Percentiles rank a stretch among this genome's conserved stretches.
Conservation (phyloP, 2,113 vertebrate genomes). For the Istiophorus platypterus region DNA sequence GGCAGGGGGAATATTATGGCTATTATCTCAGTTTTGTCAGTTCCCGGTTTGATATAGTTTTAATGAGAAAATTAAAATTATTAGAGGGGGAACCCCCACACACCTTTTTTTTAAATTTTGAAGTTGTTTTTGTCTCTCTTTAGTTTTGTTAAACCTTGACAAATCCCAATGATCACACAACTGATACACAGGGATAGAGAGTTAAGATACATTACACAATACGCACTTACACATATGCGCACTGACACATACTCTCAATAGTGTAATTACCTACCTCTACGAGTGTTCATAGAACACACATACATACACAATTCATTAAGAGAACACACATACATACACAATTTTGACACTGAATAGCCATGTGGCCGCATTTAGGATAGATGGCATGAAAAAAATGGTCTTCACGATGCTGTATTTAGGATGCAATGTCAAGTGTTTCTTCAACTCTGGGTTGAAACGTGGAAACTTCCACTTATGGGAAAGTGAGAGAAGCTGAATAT, state of each 20-base stretch:
- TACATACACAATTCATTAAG: too few species aligned
- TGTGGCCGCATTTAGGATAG: neutral
- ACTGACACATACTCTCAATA: too few species aligned
- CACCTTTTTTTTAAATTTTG: neutral
- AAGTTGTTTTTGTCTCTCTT: neutral
- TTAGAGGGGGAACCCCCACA: neutral
- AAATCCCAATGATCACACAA: neutral
- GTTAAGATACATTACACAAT: neutral
- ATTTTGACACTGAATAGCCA: neutral
- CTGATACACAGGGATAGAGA: neutral
- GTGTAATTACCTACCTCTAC: too few species aligned
- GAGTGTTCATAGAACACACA: too few species aligned
- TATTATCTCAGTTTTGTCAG: neutral
- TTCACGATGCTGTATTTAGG: neutral
- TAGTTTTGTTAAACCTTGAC: neutral
- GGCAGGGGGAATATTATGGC: neutral
- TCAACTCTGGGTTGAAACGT: neutral
- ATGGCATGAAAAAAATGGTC: neutral
- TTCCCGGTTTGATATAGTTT: neutral
- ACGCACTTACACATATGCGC: too few species aligned
- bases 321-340: too few species aligned
- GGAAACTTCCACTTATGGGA: neutral
- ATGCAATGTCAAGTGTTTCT: neutral
- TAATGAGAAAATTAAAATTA: neutral
- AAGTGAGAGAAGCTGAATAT: conserved; percentile 1